Conservation (phyloP, 2,113 vertebrate genomes). For the Gambusia affinis region DNA sequence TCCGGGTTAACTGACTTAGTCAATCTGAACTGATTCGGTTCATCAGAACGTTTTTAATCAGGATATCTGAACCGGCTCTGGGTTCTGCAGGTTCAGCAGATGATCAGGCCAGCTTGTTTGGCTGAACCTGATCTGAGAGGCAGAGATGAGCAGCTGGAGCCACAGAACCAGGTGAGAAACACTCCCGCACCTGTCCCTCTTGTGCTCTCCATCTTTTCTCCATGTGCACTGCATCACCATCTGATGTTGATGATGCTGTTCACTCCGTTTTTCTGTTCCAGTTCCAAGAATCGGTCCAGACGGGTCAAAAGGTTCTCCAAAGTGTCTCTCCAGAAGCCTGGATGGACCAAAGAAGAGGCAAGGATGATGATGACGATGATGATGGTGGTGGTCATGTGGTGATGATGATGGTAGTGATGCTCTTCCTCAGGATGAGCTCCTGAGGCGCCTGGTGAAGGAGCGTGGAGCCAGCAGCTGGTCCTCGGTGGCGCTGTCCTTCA, state of each 20-base stretch:
- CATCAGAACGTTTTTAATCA: too few species aligned
- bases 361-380: not conserved
- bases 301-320: constrained; percentile 16
- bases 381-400: not conserved
- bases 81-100: not conserved
- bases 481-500: constrained; percentile 85
- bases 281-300: constrained; percentile 22
- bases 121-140: not conserved
- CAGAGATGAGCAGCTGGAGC: constrained; percentile 49
- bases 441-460: constrained; percentile 85
- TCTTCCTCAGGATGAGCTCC: constrained; percentile 84
- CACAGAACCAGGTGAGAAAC: constrained; percentile 49
- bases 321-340: constrained; percentile 19
- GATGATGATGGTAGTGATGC: not conserved
- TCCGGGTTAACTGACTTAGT: too few species aligned
- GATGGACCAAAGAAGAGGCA: constrained; percentile 62
- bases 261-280: constrained; percentile 4
- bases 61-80: too few species aligned
- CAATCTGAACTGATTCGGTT: too few species aligned
- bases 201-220: too few species aligned
- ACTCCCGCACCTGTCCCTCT: not conserved
- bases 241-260: too few species aligned
- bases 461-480: constrained; percentile 90
- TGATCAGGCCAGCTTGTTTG: too few species aligned
- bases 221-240: too few species aligned